Evolutionary conservation across 2,888 invertebrate genomes (phyloP), one percentile per base, ranked within the genome.

Genomic region (Chrysina gloriosa): DNA sequence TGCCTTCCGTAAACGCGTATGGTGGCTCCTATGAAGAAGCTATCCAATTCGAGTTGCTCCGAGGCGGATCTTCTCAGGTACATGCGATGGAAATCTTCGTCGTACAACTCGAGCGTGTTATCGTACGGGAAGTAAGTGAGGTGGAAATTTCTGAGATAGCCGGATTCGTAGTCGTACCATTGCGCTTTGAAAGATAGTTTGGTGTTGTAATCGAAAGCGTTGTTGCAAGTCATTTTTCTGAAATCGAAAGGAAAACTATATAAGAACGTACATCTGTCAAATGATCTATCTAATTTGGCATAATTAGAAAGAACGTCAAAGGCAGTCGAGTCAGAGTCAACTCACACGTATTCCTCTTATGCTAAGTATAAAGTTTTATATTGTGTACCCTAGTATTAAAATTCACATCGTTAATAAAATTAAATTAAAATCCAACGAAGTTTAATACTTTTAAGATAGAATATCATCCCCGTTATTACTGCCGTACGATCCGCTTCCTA

Each of bases 101-200:
- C 83, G 72, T 74, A 83, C 3, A 97, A 88, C 86, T 96, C 96
- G 25, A 96, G 83, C 0, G 93, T 90, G 75, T 89, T 89, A 80
- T 96, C 95, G 54, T 85, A 85, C 1, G 91, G 90, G 81, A 89
- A 94, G 80, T 88, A 96, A 75, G 90, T 90, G 52, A 96, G 83
- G 76, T 90, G 86, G 81, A 94, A 96, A 70, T 89, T 89, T 75
- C 92, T 90, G 19, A 90, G 83, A 11, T 92, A 86, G 39, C 89
- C 89, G 0, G 94, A 90, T 76, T 92, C 89, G 73, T 89, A 88
- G 80, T 96, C 96, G 79, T 90, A 94, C 95, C 95, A 97, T 84
- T 96, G 95, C 1, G 92, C 92, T 68, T 89, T 81, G 82, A 94
- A 93, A 3, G 86, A 82, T 74, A 86, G 84, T 79, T 86, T 87